These are phyloP conservation scores for Drosophila mercatorum DNA, from an alignment of 2,888 invertebrate genomes.

Conservation along the genomic window DNA sequence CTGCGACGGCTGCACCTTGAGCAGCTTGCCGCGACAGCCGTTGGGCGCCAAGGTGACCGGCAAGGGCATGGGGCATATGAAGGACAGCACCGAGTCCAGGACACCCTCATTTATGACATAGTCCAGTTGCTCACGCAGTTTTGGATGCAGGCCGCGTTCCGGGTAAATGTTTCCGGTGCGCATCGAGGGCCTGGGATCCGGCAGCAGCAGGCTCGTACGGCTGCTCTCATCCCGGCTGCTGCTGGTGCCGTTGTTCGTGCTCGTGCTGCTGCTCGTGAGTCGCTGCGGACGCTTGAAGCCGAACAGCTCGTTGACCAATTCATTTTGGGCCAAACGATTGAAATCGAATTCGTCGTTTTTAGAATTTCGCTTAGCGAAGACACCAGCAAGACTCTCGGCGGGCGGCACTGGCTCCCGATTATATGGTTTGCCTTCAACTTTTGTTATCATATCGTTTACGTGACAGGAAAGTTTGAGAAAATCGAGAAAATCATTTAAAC, in stretches of 20 bases:
- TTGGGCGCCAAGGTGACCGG: conserved; percentile 43
- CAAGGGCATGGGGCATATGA: conserved; percentile 86
- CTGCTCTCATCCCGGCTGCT: conserved; percentile 38
- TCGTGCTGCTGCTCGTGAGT: conserved; percentile 1
- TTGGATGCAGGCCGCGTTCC: conserved; percentile 75
- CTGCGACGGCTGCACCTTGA: conserved; percentile 28
- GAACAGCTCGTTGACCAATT: conserved; percentile 81
- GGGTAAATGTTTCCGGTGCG: conserved; percentile 48
- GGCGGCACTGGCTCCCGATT: conserved; percentile 63
- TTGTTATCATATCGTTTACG: conserved; percentile 83
- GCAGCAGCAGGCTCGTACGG: conserved; percentile 22
- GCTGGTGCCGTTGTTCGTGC: not conserved
- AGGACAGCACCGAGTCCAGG: conserved; percentile 92
- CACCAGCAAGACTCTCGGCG: conserved; percentile 42
- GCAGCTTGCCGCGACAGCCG: conserved; percentile 32
- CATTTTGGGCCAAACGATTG: conserved; percentile 80
- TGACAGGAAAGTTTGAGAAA: conserved; percentile 84
- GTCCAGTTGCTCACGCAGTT: conserved; percentile 81
- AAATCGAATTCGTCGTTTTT: conserved; percentile 79
- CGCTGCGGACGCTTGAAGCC: conserved; percentile 44
- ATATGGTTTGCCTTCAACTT: conserved; percentile 61
- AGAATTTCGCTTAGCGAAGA: conserved; percentile 47
- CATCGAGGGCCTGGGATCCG: conserved; percentile 33
- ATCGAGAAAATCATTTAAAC: conserved; percentile 84
- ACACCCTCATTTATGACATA: conserved; percentile 92